Base-by-base conservation (phyloP, 2,797 vertebrate species). In the Pseudochirops corinnae region DNA sequence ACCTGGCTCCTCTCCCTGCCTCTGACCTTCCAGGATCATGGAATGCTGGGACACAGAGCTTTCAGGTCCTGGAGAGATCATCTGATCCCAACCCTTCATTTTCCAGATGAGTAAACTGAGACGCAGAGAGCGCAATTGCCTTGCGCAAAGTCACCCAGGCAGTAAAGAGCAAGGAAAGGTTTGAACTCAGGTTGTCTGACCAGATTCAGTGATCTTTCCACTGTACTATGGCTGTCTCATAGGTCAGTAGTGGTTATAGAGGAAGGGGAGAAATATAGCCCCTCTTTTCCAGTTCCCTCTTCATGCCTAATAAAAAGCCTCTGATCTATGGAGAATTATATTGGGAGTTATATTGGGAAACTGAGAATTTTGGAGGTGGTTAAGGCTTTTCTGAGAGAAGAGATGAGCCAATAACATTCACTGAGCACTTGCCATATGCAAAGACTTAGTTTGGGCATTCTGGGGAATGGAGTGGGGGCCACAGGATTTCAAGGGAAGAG, bases 201-300 rank as follows among this genome's bases (percentile, higher is more conserved):
- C 62, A 67, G 62, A 67, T 74, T 24, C 18, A 10, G 67, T 39
- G n/a, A 82, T 82, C 39, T 82, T 82, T 82, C 39, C 39, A 24
- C 9, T 26, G 1, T 3, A 10, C 39, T 9, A 10, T 10, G 21
- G 9, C 0, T 16, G 18, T 4, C 39, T 46, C 46, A 46, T 1
- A 46, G 21, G 21, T 24, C 74, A 24, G 18, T 2, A 74, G 16
- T 39, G n/a, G 67, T 39, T 39, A 21, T 39, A 39, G 67, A 39
- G 5, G n/a, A 39, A 39, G 6, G 39, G 16, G 39, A 5, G 5
- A 74, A 74, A 21, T 39, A 74, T 21, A 74, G 16, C 6, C 18
- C 18, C 18, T 74, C n/a, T 39, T 39, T 39, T 6, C 16, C 1
- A 26, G 74, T 26, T 82, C 18, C 39, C 9, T 82, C 46, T 82